Base-by-base conservation (phyloP, 2,888 invertebrate species). In the Reticulitermes lucifugus region DNA sequence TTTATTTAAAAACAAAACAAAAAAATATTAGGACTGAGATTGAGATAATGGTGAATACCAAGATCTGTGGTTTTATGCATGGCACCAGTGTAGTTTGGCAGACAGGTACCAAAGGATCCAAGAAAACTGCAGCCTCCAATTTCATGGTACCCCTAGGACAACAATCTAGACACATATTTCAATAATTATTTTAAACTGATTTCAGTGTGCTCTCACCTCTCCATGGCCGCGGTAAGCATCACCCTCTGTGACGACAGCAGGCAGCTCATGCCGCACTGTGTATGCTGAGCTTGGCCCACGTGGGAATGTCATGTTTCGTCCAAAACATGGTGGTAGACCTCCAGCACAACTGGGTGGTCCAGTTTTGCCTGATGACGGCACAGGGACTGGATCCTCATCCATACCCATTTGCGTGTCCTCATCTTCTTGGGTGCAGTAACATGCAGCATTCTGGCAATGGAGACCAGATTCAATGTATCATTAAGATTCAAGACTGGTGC, bases 181-280 rank as follows among this genome's bases (percentile, higher is more conserved):
- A 9, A 46, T 46, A 46, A 46, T 46, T 46, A 46, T 12, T 46
- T 46, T 12, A 46, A 18, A 65, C n/a, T 10, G n/a, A 25, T 65
- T 25, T 25, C 65, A n/a, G 14, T 25, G 25, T 25, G 12, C 2
- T 25, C 77, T 77, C 77, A 91, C 91, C 90, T 91, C 91, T 86
- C 89, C 89, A 85, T 90, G 89, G 87, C 90, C 89, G 88, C 91
- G 89, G 88, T 90, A 91, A 88, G 90, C 90, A 87, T 94, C 94
- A 84, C 94, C 94, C 89, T 94, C 94, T 59, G 93, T 94, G 87
- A 95, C 93, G 86, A 95, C 90, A 46, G 94, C 94, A 35, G 94
- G 94, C 87, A 95, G 90, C 89, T 94, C 94, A 89, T 92, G 93
- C 85, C 93, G 92, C 87, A 92, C 93, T 35, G 89, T 89, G 87